These are phyloP conservation scores for Rhinichthys klamathensis DNA, from an alignment of 2,113 vertebrate genomes.

Conservation along the genomic window DNA sequence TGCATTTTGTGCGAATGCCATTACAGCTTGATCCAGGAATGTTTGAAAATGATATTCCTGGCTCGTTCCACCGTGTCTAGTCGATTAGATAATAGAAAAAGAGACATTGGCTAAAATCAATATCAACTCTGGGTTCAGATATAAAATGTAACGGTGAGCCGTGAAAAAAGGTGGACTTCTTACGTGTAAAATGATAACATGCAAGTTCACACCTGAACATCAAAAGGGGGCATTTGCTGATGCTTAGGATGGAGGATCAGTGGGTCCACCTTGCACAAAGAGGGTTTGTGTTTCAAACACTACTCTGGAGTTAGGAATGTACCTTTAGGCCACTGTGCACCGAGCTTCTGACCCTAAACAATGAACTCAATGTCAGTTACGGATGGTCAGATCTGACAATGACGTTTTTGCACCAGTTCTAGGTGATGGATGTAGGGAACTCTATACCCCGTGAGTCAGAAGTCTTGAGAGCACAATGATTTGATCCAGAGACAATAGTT, in stretches of 20 bases:
- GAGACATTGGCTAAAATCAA: constrained; percentile 19
- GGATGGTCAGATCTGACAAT: constrained; percentile 80
- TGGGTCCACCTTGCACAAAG: constrained; percentile 65
- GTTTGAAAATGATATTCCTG: constrained; percentile 53
- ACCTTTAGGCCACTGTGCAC: constrained; percentile 83
- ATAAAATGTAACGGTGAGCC: constrained; percentile 33
- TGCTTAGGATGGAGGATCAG: constrained; percentile 72
- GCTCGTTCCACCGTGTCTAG: constrained; percentile 28
- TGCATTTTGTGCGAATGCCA: constrained; percentile 1
- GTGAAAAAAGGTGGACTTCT: constrained; percentile 35
- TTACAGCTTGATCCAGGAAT: constrained; percentile 41
- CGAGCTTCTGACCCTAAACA: constrained; percentile 79
- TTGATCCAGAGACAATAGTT: not conserved
- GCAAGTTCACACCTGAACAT: constrained; percentile 82
- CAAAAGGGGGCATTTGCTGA: constrained; percentile 62
- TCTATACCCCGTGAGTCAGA: constrained; percentile 82
- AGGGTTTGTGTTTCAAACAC: constrained; percentile 81
- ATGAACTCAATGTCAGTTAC: constrained; percentile 86
- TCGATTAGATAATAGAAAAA: constrained; percentile 34
- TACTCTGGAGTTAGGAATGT: constrained; percentile 82
- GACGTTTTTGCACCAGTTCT: constrained; percentile 75
- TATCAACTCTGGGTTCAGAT: constrained; percentile 16
- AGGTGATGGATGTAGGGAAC: constrained; percentile 91
- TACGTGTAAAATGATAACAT: constrained; percentile 77
- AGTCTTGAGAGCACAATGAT: constrained; percentile 42